phyloP scores from a whole-genome alignment of 2,888 invertebrate genomes.

The Epinotia demarniana region DNA sequence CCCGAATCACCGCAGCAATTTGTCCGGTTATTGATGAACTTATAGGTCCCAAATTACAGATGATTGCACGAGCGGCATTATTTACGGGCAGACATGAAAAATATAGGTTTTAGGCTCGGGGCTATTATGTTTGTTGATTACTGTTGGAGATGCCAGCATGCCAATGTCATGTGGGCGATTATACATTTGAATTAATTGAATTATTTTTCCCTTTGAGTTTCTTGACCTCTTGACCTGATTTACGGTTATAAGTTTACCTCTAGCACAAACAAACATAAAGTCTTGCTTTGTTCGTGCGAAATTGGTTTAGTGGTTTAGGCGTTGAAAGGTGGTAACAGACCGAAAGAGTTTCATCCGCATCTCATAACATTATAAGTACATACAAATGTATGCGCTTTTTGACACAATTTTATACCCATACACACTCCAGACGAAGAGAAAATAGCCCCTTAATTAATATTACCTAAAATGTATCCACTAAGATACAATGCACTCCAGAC shows the following conservation, averaged over 20 bases:
- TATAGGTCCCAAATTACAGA: constrained; percentile 49
- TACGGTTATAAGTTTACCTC: not conserved
- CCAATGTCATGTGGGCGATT: not conserved
- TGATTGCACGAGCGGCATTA: constrained; percentile 44
- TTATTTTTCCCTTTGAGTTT: not conserved
- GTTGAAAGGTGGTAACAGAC: no score
- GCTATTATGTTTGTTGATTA: constrained; percentile 28
- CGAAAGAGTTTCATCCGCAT: no score
- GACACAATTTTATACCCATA: no score
- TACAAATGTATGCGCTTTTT: no score
- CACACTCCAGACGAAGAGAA: no score
- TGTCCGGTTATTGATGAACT: constrained; percentile 50
- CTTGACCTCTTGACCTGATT: not conserved
- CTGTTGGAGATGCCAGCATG: constrained; percentile 4
- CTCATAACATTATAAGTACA: no score
- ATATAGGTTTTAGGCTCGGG: constrained; percentile 23
- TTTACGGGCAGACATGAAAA: constrained; percentile 13
- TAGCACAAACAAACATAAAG: no score
- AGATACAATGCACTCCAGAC: no score
- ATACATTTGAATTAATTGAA: not conserved
- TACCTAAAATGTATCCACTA: no score
- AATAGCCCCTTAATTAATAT: no score
- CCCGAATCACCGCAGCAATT: constrained; percentile 41
- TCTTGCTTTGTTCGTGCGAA: no score
- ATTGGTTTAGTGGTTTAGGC: no score